Percentiles rank a stretch among this genome's conserved stretches.
These are phyloP conservation scores for Pangasius krempfi DNA, from an alignment of 2,797 vertebrate genomes.

Conservation along the genomic window DNA sequence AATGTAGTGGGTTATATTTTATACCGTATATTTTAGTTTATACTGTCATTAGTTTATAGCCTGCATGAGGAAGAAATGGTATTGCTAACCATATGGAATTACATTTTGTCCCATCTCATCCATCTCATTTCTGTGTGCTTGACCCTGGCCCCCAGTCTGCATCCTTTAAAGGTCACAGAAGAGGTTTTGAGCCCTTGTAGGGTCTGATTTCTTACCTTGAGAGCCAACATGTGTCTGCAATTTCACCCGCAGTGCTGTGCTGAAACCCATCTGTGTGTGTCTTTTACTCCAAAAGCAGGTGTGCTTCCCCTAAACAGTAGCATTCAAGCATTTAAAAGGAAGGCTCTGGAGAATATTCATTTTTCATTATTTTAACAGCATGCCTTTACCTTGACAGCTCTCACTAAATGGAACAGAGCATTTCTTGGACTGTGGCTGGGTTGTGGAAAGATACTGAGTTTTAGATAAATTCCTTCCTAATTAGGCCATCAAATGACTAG, in stretches of 20 bases:
- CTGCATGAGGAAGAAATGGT: neutral
- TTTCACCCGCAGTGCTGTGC: constrained; percentile 50
- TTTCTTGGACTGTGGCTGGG: constrained; percentile 34
- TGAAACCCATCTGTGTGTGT: constrained; percentile 43
- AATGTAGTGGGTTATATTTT: neutral
- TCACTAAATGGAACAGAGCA: constrained; percentile 51
- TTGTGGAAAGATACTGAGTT: constrained; percentile 38
- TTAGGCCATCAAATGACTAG: constrained; percentile 12
- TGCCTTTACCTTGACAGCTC: constrained; percentile 53
- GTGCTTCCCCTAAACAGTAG: constrained; percentile 55
- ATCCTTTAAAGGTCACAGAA: constrained; percentile 48
- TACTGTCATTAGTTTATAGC: too few relatives aligned
- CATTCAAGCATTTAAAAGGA: constrained; percentile 55
- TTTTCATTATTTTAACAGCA: constrained; percentile 57
- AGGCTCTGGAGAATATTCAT: constrained; percentile 42
- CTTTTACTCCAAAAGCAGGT: constrained; percentile 58
- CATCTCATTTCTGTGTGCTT: constrained; percentile 28
- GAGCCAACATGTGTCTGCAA: constrained; percentile 59
- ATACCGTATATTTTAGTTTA: neutral
- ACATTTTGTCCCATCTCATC: constrained; percentile 29
- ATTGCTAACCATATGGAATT: constrained; percentile 25
- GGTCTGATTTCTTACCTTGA: constrained; percentile 49
- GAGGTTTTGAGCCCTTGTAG: constrained; percentile 39
- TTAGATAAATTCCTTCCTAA: constrained; percentile 32
- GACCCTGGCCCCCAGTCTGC: constrained; percentile 31